Evolutionary conservation across 2,797 vertebrate species (phyloP).

Genomic region (Dermochelys coriacea): DNA sequence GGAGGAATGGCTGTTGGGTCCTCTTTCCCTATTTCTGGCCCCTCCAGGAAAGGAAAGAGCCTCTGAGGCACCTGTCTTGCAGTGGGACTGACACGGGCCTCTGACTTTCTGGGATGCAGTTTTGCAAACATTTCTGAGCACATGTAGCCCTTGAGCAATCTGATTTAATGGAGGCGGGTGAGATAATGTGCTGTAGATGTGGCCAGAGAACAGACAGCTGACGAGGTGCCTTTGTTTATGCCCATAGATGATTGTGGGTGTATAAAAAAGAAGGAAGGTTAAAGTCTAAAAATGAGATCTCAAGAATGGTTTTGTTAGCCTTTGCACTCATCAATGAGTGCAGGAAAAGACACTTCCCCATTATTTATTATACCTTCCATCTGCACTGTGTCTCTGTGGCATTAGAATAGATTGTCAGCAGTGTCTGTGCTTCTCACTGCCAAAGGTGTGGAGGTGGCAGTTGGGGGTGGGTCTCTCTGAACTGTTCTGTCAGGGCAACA

Average conservation of each 20-base stretch:
- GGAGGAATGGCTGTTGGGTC: background rate
- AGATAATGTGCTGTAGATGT: background rate
- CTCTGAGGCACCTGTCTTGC: background rate
- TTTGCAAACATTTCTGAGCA: background rate
- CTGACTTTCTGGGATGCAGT: background rate
- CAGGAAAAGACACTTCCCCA: background rate
- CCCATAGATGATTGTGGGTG: background rate
- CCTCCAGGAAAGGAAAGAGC: background rate
- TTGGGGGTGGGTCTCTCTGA: background rate
- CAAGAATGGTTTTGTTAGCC: background rate
- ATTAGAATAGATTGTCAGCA: slow-evolving; percentile 36
- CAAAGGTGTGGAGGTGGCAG: background rate
- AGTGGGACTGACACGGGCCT: background rate
- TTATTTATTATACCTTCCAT: slow-evolving; percentile 32
- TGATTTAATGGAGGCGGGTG: background rate
- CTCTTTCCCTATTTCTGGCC: background rate
- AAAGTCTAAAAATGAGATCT: background rate
- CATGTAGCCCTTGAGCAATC: background rate
- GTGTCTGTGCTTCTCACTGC: background rate
- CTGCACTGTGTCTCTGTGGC: background rate
- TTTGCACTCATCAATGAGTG: background rate
- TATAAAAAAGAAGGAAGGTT: background rate
- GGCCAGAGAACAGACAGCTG: slow-evolving; percentile 12
- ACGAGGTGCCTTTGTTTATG: slow-evolving; percentile 12
- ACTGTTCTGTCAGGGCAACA: background rate